Evolutionary conservation across 2,113 vertebrate species (phyloP).

Genomic region (Varanus salvator): DNA sequence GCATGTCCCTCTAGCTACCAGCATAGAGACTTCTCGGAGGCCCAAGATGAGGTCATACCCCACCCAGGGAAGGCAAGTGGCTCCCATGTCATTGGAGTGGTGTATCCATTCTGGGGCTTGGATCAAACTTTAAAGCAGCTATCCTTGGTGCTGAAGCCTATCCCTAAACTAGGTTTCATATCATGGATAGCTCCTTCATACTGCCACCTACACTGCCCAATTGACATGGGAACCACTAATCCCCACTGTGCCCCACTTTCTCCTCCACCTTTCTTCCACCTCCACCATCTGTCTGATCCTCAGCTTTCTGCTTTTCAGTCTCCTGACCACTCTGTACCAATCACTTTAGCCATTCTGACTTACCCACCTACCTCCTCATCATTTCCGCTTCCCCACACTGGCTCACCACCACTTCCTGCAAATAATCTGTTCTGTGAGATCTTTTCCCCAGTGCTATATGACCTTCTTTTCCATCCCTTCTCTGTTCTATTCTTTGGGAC

Average conservation of each 20-base stretch:
- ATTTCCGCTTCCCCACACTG: not conserved
- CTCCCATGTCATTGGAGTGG: too few relatives aligned
- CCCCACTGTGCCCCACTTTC: not conserved
- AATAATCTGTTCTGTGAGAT: not conserved
- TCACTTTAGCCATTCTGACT: not conserved
- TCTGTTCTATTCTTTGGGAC: not conserved
- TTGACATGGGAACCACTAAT: too few relatives aligned
- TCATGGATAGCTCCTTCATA: too few relatives aligned
- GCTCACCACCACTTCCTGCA: not conserved
- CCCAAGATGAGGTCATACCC: not conserved
- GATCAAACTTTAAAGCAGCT: too few relatives aligned
- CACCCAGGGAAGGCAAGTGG: too few relatives aligned
- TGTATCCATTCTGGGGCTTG: too few relatives aligned
- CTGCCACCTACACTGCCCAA: too few relatives aligned
- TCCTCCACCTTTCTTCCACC: not conserved
- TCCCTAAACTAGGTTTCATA: too few relatives aligned
- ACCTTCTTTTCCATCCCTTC: not conserved
- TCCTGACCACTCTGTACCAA: not conserved
- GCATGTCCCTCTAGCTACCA: not conserved
- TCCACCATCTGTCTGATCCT: not conserved
- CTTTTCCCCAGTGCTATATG: not conserved
- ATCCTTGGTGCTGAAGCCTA: too few relatives aligned
- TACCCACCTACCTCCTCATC: not conserved
- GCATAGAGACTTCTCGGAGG: not conserved
- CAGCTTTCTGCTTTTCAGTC: not conserved